Evolutionary conservation across 2,113 vertebrate genomes (phyloP), one percentile per base, ranked within the genome.

Genomic region (Aptenodytes forsteri): DNA sequence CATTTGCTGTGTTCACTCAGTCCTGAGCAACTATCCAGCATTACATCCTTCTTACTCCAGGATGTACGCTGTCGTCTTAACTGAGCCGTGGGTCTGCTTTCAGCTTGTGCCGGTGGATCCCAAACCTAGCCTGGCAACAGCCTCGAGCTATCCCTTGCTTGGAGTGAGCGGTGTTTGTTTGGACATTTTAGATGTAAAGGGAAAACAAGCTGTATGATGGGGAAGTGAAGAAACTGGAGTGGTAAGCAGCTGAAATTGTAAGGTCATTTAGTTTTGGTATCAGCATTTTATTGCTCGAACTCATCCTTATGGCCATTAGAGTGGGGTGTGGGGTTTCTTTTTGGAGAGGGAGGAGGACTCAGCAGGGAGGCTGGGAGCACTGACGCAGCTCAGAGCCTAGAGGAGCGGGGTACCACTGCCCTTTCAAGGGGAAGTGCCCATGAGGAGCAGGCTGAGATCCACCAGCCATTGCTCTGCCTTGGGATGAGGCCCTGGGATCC

Each of bases 361-460:
- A 42, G 34, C 38, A 62, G n/a, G 42, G 44, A 61, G 75, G 13
- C 62, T 62, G 82, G 75, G 58, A 61, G 11, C 14, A 9, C 27
- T 64, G 32, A 20, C 1, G 7, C 30, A 47, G 70, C 17, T 13
- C 50, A 36, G 54, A 67, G 90, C 54, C 25, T 32, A 17, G 19
- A 56, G 62, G 21, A 72, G 15, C 0, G 2, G 47, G 26, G 54
- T 82, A 17, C 27, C 0, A 1, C 34, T 36, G 42, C 38, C 50
- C 20, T 67, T 90, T 76, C 22, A 67, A 73, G 44, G 71, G 27
- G 32, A 62, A 44, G 23, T 27, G 42, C 69, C n/a, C 2, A 3
- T 58, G 62, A 66, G 32, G 66, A 77, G 54, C 18, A 6, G 21
- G 10, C 13, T 79, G 50, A 7, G 49, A 56, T 78, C 75, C 38